Evolutionary conservation across 2,113 vertebrate species (phyloP).

Genomic region (Corynorhinus townsendii): DNA sequence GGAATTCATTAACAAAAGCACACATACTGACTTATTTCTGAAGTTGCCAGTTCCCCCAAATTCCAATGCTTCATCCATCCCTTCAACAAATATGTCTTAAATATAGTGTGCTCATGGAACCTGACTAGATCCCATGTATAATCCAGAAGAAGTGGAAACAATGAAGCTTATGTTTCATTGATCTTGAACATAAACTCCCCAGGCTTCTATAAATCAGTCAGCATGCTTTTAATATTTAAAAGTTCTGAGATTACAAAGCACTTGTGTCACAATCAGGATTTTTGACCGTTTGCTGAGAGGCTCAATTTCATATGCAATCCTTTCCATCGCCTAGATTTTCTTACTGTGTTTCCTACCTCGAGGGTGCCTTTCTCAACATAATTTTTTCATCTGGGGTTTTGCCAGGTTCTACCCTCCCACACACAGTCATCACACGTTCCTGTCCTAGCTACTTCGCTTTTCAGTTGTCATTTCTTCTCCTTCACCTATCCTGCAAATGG

Average conservation of each 20-base stretch:
- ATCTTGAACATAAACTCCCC: background rate
- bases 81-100: background rate
- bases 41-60: background rate
- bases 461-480: background rate
- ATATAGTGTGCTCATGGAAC: background rate
- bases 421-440: background rate
- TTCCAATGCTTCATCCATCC: background rate
- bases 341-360: background rate
- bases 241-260: background rate
- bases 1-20: background rate
- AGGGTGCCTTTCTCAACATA: background rate
- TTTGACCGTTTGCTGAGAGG: background rate
- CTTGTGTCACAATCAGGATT: fast-evolving
- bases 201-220: background rate
- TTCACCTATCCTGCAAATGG: background rate
- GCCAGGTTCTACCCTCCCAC: background rate
- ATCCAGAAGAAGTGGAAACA: background rate
- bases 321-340: background rate
- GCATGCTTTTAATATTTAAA: background rate
- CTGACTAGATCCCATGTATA: background rate
- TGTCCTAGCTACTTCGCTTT: background rate
- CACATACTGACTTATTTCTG: background rate
- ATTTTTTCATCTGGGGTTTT: background rate
- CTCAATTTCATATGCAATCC: background rate
- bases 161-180: background rate